Base-by-base conservation (phyloP, 2,888 invertebrate species). In the Selenia dentaria region DNA sequence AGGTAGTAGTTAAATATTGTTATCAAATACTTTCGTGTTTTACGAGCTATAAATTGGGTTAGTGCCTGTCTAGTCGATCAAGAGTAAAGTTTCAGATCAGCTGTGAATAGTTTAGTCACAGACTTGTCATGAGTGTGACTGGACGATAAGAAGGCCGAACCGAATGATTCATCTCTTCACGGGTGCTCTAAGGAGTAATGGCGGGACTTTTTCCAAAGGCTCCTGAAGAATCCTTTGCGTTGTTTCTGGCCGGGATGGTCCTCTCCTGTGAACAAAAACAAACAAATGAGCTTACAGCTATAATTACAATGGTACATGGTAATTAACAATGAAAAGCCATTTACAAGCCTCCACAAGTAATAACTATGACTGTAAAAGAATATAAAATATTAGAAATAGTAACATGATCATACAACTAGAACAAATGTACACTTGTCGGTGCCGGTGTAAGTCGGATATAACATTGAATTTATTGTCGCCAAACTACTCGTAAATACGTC, bases 141-240 rank as follows among this genome's bases (percentile, higher is more conserved):
- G 37, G 36, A 39, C 40, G 38, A 10, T 22, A 29, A 39, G 27
- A 45, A 51, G 46, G 46, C 51, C 47, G 50, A 46, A 25, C 43
- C 37, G 25, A 18, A 51, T 36, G 60, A 9, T 34, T 54, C 50
- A 75, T 54, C 55, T 62, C 60, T 91, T 93, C 94, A 94, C 91
- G 96, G 96, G 84, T 96, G 96, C 84, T 96, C 96, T 83, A 96
- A 89, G 57, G 96, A 96, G 79, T 96, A 95, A 77, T 96, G 96
- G 60, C 96, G 94, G 61, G 96, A 96, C 70, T 95, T 93, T 84
- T 96, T 96, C 96, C 96, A 97, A 64, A 96, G 94, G 79, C 93
- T 96, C 85, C 96, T 95, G 91, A 97, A 97, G 83, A 97, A 96
- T 57, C 96, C 96, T 84, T 95, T 96, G 80, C 96, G 96, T 87